Percentiles rank a stretch among this genome's conserved stretches.
Evolutionary conservation across 23 tunicate genomes (phyloP).

Genomic region (Clavelina lepadiformis): DNA sequence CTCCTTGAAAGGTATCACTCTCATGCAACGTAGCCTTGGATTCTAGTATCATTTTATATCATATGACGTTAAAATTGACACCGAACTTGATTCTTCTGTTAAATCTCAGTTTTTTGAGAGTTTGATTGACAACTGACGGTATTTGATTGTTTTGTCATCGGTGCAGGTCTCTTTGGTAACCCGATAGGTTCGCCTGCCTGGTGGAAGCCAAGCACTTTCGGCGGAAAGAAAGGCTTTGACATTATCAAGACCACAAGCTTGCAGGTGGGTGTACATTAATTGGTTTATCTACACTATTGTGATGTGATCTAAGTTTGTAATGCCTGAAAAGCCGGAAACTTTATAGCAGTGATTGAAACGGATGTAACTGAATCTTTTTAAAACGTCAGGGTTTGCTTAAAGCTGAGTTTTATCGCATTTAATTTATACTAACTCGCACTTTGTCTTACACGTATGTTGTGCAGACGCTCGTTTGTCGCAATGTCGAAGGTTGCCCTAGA

Average conservation of each 20-base stretch:
- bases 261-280: slow-evolving; percentile 16
- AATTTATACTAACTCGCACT: background rate
- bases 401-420: background rate
- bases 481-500: slow-evolving; percentile 52
- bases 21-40: no score
- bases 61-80: no score
- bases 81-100: no score
- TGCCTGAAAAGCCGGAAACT: no score
- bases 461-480: slow-evolving; percentile 43
- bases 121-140: no score
- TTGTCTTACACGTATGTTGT: background rate
- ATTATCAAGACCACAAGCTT: slow-evolving; percentile 41
- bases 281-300: no score
- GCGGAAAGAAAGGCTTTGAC: slow-evolving; percentile 51
- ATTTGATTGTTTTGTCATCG: no score
- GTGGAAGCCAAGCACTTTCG: slow-evolving; percentile 92
- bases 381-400: no score
- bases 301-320: slow-evolving; percentile 24
- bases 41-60: no score
- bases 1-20: slow-evolving; percentile 81
- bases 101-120: no score
- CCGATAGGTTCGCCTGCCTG: slow-evolving; percentile 69
- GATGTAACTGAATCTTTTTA: no score
- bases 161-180: slow-evolving; percentile 51
- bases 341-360: no score